Base-by-base conservation (phyloP, 2,888 invertebrate species). In the Heliconius ismenius region DNA sequence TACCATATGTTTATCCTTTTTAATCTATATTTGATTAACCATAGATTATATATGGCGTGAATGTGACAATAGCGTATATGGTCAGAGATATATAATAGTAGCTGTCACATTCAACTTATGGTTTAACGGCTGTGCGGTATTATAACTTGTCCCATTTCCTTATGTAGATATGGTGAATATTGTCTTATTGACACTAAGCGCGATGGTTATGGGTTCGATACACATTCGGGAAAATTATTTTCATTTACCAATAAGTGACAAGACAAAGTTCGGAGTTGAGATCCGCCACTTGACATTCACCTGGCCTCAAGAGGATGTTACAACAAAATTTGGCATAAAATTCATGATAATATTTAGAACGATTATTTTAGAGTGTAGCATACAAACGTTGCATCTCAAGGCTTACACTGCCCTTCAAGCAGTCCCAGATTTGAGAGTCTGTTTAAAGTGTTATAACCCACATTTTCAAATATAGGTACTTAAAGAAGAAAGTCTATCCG, bases 11-110 rank as follows among this genome's bases (percentile, higher is more conserved):
- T 26, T 39, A 43, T 62, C 75, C 75, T 70, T 72, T 76, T 72
- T 62, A 39, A 70, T 62, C 28, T 76, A 64, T 26, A 32, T 60
- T 76, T 54, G 26, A 76, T 64, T 70, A 36, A 24, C 21, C 49
- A 76, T 36, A 76, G 70, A 72, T 70, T 76, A 64, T 62, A 76
- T 64, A 76, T 63, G 75, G 75, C 64, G 64, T 24, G 70, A 70
- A 26, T 64, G 70, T 70, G 54, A 64, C 75, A 70, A 62, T 72
- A 36, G 58, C 75, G 15, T 76, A 70, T 76, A 76, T 76, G 75
- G 75, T 39, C n/a, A 62, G 43, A 73, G 62, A 73, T 73, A 39
- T 72, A 36, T 26, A 60, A 36, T 60, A 60, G 18, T 58, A 26
- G n/a, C 62, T 62, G 62, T 72, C 58, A 58, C 70, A 70, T 70